Evolutionary conservation across 2,888 invertebrate species (phyloP).

Genomic region (Pilophorus perplexus): DNA sequence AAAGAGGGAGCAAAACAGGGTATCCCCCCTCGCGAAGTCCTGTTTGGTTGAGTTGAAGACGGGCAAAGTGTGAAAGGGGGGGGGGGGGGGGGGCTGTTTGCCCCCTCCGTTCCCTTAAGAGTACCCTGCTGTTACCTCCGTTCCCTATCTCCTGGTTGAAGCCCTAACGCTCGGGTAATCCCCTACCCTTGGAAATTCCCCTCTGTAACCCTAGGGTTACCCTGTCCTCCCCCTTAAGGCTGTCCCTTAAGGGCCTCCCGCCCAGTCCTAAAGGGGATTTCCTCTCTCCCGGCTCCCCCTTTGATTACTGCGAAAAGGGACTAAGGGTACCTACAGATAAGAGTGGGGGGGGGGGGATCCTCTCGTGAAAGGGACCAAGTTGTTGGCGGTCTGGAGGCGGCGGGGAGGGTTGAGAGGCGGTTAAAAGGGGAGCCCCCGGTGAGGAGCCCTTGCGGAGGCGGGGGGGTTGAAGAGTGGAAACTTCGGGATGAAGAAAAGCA

Average conservation of each 20-base stretch:
- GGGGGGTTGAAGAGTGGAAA: conserved; percentile 43
- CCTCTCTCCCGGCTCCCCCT: too few relatives aligned
- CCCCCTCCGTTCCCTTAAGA: conserved; percentile 39
- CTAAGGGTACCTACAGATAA: background rate
- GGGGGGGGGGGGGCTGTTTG: conserved; percentile 5
- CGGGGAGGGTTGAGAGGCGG: too few relatives aligned
- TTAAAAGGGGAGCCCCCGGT: too few relatives aligned
- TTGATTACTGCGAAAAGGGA: conserved; percentile 21
- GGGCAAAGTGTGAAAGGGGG: too few relatives aligned
- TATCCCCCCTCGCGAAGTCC: too few relatives aligned
- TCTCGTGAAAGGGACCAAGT: conserved; percentile 12
- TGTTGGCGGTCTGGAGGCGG: conserved; percentile 49
- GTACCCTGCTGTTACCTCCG: too few relatives aligned
- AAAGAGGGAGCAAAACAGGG: too few relatives aligned
- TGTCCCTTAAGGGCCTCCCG: conserved; percentile 34
- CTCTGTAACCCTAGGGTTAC: conserved; percentile 48
- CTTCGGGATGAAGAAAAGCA: conserved; percentile 30
- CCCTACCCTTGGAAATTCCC: conserved; percentile 45
- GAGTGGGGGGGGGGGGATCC: background rate
- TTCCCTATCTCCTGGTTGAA: conserved; percentile 46
- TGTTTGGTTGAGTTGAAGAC: too few relatives aligned
- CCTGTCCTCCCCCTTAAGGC: conserved; percentile 44
- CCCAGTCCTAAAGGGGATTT: conserved; percentile 48
- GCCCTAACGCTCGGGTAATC: conserved; percentile 41
- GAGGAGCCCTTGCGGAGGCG: too few relatives aligned